Evolutionary conservation across 2,797 vertebrate species (phyloP), one percentile per base, ranked within the genome.

Genomic region (Diglossa cyanea): DNA sequence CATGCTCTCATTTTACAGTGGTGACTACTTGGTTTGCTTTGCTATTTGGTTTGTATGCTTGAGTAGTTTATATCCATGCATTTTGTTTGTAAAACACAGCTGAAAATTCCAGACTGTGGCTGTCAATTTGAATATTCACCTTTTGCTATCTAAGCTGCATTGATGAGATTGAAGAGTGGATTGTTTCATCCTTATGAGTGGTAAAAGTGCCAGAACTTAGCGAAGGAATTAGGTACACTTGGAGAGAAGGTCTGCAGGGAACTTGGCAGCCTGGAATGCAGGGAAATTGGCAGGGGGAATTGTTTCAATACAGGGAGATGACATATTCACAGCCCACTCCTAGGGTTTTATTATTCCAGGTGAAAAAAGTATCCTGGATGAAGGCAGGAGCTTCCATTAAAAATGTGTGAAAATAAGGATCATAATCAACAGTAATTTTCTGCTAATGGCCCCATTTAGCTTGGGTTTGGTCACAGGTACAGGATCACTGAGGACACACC

Each of bases 401-500:
- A 90, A 88, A 88, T 25, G 23, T 65, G 17, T 37, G 57, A 87
- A 80, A 91, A 63, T 37, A 65, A 4, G 66, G 28, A n/a, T 42
- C 28, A 76, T 21, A 82, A 85, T 60, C 48, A 71, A 57, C 15
- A 72, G 26, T 5, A 14, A 73, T 71, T 73, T 86, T 57, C 57
- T 85, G 18, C 55, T 70, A 44, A 47, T 11, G 70, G 26, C 60
- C 73, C 18, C 1, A 0, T 31, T 82, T 80, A 16, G 1, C 20
- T 45, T 35, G 33, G 7, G 11, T 71, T 86, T 57, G 48, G 42
- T 57, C 14, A 40, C 14, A 66, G 44, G 4, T 54, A 14, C 0
- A 0, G 2, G 47, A 37, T 45, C 30, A 30, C 28, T 5, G 24
- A 73, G 37, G 44, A 33, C 2, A 13, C 2, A 4, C 31, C 19